Conservation (phyloP, 2,113 vertebrate species). For the Dipodomys ordii region DNA sequence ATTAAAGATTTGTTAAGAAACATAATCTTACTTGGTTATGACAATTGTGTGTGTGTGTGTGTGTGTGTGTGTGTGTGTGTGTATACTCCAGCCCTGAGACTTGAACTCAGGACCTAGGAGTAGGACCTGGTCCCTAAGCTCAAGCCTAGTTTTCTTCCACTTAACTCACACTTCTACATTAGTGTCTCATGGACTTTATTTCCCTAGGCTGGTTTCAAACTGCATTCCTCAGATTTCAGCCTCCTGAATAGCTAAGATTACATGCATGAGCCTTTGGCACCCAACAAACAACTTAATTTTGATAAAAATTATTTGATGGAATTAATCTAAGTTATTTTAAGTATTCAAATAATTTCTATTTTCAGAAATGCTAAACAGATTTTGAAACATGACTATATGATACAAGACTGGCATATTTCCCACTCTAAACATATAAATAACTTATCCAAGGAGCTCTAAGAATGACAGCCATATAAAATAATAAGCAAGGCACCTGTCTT, state of each 20-base stretch:
- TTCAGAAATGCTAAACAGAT: neutral
- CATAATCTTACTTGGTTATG: neutral
- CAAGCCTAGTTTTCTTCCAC: too few relatives aligned
- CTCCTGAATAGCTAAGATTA: too few relatives aligned
- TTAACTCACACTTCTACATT: too few relatives aligned
- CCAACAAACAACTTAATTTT: too few relatives aligned
- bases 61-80: too few relatives aligned
- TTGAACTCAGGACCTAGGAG: too few relatives aligned
- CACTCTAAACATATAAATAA: neutral
- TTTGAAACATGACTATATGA: neutral
- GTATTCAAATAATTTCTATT: slow-evolving; percentile 28
- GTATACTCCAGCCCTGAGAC: too few relatives aligned
- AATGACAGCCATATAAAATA: slow-evolving; percentile 32
- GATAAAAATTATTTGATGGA: neutral
- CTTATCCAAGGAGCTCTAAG: neutral
- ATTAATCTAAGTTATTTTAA: neutral
- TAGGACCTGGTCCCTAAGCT: too few relatives aligned
- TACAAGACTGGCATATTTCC: neutral
- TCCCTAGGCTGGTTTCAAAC: too few relatives aligned
- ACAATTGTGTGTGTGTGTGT: neutral
- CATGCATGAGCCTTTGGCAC: too few relatives aligned
- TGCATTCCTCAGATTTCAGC: too few relatives aligned
- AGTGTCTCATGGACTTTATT: too few relatives aligned
- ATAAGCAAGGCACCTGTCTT: neutral
- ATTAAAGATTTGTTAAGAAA: neutral